These are phyloP conservation scores for Charaxes varanes DNA, from an alignment of 1,140 invertebrate genomes.

Conservation along the genomic window DNA sequence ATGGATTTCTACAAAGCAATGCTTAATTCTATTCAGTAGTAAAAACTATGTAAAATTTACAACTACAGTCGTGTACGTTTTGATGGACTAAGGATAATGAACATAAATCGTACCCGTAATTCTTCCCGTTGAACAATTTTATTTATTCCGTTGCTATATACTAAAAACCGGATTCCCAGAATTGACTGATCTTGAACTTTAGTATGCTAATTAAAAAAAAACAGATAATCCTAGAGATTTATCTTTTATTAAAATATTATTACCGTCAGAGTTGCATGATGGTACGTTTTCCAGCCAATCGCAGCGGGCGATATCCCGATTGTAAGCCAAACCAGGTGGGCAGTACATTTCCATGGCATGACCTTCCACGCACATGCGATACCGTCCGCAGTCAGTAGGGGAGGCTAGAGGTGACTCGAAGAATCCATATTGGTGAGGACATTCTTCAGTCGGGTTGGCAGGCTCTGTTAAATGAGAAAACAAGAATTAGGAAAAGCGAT, in stretches of 20 bases:
- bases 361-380: slow-evolving; percentile 79
- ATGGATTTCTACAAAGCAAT: too few relatives aligned
- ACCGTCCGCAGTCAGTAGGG: slow-evolving; percentile 39
- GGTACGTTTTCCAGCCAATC: slow-evolving; percentile 88
- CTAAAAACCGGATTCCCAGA: too few relatives aligned
- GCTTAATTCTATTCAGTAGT: too few relatives aligned
- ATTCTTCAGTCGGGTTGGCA: slow-evolving; percentile 80
- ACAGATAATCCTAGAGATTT: background rate
- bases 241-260: slow-evolving; percentile 8
- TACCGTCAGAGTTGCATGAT: slow-evolving; percentile 82
- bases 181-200: background rate
- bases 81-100: too few relatives aligned
- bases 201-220: background rate
- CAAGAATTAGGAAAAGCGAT: background rate
- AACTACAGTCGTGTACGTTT: too few relatives aligned
- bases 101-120: too few relatives aligned
- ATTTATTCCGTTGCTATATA: too few relatives aligned
- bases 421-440: slow-evolving; percentile 89
- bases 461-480: slow-evolving; percentile 31
- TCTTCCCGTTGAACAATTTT: too few relatives aligned
- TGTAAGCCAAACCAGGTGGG: slow-evolving; percentile 90
- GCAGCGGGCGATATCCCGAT: slow-evolving; percentile 81
- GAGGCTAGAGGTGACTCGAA: slow-evolving; percentile 79
- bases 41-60: too few relatives aligned
- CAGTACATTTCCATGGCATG: slow-evolving; percentile 77